These are phyloP conservation scores for Odontocerum albicorne DNA, from an alignment of 2,888 invertebrate genomes.

Conservation along the genomic window DNA sequence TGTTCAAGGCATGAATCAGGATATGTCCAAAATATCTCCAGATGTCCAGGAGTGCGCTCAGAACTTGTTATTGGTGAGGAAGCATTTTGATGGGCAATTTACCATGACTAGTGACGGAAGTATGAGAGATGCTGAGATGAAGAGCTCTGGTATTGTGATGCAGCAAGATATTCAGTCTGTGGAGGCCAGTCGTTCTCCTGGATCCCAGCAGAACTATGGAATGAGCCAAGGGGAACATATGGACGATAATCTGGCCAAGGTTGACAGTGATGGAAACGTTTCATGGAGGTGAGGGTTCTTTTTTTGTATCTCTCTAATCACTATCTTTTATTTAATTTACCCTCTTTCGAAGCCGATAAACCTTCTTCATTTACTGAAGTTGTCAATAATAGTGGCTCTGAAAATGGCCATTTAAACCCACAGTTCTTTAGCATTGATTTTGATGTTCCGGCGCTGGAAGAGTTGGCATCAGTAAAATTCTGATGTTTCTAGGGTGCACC, in stretches of 20 bases:
- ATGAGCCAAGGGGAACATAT: conserved; percentile 15
- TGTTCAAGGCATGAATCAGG: conserved; percentile 21
- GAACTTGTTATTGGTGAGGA: conserved; percentile 31
- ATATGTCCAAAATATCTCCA: conserved; percentile 14
- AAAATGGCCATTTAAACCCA: conserved; percentile 12
- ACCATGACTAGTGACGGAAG: conserved; percentile 6
- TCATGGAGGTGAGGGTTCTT: conserved; percentile 23
- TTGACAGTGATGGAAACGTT: conserved; percentile 24
- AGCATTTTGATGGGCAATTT: conserved; percentile 32
- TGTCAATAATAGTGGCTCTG: conserved; percentile 4
- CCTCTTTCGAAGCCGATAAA: no score
- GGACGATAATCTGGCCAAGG: conserved; percentile 6
- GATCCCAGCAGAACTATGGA: conserved; percentile 13
- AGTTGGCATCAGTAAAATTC: no score
- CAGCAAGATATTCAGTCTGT: conserved; percentile 8
- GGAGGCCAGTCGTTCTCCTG: conserved; percentile 16
- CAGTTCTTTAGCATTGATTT: no score
- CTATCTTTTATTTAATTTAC: neutral
- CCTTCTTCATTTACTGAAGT: neutral
- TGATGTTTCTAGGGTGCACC: no score
- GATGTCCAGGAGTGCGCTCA: conserved; percentile 30
- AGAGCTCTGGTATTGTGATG: conserved; percentile 1
- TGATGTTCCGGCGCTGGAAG: conserved; percentile 22
- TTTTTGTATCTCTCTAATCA: neutral
- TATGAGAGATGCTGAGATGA: conserved; percentile 7